These are phyloP conservation scores for Carassius auratus DNA, from an alignment of 2,113 vertebrate species.

Conservation along the genomic window DNA sequence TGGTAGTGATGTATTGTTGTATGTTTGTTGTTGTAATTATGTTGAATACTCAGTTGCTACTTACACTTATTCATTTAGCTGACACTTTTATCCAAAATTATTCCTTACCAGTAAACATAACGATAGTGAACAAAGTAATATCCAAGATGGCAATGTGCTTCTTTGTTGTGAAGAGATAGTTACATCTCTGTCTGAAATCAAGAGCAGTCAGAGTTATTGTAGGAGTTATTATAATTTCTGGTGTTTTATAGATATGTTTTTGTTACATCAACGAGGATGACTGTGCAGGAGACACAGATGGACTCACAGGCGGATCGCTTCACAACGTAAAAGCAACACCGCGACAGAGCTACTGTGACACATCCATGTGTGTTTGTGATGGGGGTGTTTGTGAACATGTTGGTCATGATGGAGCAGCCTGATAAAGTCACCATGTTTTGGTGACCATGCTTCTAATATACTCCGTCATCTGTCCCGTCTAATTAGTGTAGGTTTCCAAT, in stretches of 20 bases:
- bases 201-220: neutral
- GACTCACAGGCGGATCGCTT: constrained; percentile 24
- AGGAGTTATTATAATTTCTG: neutral
- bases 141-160: too few relatives aligned
- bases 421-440: neutral
- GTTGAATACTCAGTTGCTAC: neutral
- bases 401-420: neutral
- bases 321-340: neutral
- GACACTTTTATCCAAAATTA: too few relatives aligned
- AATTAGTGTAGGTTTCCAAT: neutral
- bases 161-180: neutral
- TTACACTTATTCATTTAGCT: too few relatives aligned
- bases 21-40: neutral
- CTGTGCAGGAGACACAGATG: constrained; percentile 20
- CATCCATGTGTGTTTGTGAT: neutral
- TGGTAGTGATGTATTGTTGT: neutral
- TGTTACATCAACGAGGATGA: neutral
- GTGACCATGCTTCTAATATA: neutral
- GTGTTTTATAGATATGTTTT: neutral
- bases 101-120: too few relatives aligned
- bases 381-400: neutral
- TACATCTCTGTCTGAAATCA: neutral
- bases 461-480: neutral
- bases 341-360: neutral
- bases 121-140: too few relatives aligned